Evolutionary conservation across 35 echinoderm and acorn worm species (phyloP).

Genomic region (Lytechinus pictus): DNA sequence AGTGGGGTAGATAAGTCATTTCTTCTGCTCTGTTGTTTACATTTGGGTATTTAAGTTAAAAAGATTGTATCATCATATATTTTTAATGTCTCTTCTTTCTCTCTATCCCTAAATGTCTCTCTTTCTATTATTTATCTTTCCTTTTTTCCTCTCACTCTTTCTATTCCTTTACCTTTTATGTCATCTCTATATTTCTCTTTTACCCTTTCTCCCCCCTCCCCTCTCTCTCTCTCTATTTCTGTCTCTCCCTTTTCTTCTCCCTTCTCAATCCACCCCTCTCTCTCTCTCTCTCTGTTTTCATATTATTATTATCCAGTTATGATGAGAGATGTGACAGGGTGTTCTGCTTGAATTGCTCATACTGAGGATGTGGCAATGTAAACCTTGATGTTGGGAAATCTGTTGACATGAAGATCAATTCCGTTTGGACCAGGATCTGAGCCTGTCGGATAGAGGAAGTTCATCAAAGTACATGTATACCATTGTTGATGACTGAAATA

Average conservation of each 20-base stretch:
- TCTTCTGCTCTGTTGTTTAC: too few relatives aligned
- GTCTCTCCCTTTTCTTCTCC: background rate
- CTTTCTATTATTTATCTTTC: too few relatives aligned
- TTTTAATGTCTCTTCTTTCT: too few relatives aligned
- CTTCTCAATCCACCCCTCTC: background rate
- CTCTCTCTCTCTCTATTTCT: background rate
- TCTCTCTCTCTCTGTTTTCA: background rate
- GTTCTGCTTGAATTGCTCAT: constrained; percentile 56
- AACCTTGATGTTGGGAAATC: background rate
- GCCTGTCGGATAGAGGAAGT: background rate
- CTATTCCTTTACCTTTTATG: too few relatives aligned
- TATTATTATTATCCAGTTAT: constrained; percentile 53
- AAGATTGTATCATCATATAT: too few relatives aligned
- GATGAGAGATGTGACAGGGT: constrained; percentile 60
- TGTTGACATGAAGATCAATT: background rate
- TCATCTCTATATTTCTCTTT: too few relatives aligned
- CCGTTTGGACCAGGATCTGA: background rate
- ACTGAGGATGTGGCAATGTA: background rate
- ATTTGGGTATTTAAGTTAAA: too few relatives aligned
- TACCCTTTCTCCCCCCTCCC: background rate
- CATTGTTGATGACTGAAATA: background rate
- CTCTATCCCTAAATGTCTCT: too few relatives aligned
- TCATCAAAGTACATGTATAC: background rate
- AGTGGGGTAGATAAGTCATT: too few relatives aligned
- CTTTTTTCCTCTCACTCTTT: too few relatives aligned